Conservation (phyloP, 2,113 vertebrate genomes). For the Zosterops hypoxanthus region DNA sequence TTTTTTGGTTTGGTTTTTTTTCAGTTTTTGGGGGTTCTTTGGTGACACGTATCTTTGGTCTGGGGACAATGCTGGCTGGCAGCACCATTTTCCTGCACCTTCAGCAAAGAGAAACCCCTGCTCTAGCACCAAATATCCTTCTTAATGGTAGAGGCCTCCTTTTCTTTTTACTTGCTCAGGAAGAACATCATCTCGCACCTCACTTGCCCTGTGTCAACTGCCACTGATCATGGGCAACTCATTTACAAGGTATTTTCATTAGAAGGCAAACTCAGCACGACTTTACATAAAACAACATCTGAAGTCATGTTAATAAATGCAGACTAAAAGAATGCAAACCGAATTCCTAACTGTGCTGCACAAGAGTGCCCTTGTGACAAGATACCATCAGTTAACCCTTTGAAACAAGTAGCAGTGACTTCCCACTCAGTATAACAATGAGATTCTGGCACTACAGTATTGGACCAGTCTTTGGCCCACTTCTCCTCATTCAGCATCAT, state of each 20-base stretch:
- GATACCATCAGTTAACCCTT: not conserved
- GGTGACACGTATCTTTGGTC: not conserved
- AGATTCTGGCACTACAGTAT: not conserved
- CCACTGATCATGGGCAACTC: not conserved
- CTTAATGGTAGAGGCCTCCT: not conserved
- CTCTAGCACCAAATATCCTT: not conserved
- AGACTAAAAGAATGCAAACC: not conserved
- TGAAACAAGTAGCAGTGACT: not conserved
- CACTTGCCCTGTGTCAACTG: not conserved
- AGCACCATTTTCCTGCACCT: not conserved
- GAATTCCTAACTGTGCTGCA: not conserved
- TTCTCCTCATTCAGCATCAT: not conserved
- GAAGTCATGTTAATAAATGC: not conserved
- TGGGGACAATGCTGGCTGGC: not conserved
- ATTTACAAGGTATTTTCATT: not conserved
- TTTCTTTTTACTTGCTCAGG: not conserved
- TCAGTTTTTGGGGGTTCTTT: too few relatives aligned
- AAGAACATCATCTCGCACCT: not conserved
- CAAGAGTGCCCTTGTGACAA: not conserved
- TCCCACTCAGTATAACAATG: not conserved
- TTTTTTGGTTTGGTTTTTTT: too few relatives aligned
- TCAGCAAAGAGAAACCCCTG: not conserved
- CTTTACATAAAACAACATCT: slow-evolving; percentile 27
- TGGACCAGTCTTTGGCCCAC: not conserved
- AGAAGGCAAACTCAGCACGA: not conserved